Conservation (phyloP, 2,888 invertebrate species). For the Xylota segnis region DNA sequence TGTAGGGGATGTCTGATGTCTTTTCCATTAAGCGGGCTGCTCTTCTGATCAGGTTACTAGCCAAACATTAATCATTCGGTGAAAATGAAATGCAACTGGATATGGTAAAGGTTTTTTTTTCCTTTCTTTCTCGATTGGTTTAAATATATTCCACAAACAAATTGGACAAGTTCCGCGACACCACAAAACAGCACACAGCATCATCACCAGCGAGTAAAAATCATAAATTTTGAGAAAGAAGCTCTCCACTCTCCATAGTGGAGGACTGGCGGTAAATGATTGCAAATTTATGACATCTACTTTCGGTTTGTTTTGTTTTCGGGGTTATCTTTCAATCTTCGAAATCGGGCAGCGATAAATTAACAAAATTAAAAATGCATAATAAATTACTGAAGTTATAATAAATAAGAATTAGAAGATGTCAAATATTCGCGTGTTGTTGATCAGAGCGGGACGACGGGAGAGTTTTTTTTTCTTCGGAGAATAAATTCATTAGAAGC, state of each 20-base stretch:
- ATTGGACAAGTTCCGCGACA: conserved; percentile 73
- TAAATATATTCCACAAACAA: conserved; percentile 69
- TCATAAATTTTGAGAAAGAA: conserved; percentile 63
- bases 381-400: conserved; percentile 74
- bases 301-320: conserved; percentile 41
- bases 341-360: conserved; percentile 66
- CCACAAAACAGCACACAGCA: conserved; percentile 49
- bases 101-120: conserved; percentile 56
- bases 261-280: conserved; percentile 63
- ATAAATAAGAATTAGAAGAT: conserved; percentile 74
- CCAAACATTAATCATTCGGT: conserved; percentile 74
- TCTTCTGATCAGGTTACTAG: conserved; percentile 68
- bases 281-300: conserved; percentile 76
- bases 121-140: conserved; percentile 11
- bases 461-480: neutral
- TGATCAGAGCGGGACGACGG: neutral
- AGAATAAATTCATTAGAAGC: conserved; percentile 20
- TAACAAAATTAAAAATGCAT: conserved; percentile 76
- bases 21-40: conserved; percentile 32
- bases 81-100: conserved; percentile 75
- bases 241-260: conserved; percentile 24
- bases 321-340: conserved; percentile 71
- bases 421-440: conserved; percentile 56
- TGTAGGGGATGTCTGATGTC: conserved; percentile 58
- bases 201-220: conserved; percentile 50